phyloP scores from a whole-genome alignment of 2,113 vertebrate genomes.

The Larimichthys polyactis region DNA sequence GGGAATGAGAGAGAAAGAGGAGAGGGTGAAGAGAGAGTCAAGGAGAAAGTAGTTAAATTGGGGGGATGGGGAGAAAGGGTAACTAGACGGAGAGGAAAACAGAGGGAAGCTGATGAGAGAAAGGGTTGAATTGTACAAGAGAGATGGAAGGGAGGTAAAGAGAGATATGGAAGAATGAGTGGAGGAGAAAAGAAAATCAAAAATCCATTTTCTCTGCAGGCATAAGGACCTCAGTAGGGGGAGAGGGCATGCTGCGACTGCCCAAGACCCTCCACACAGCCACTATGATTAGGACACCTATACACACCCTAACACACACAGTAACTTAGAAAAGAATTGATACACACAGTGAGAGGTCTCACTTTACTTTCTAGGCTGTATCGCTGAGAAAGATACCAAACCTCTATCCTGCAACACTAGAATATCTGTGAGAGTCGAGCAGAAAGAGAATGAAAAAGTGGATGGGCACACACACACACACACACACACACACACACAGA shows the following conservation, averaged over 20 bases:
- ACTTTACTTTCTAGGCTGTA: conserved; percentile 52
- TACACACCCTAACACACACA: conserved; percentile 32
- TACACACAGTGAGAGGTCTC: conserved; percentile 49
- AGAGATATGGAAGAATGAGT: conserved; percentile 19
- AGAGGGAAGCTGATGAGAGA: conserved; percentile 12
- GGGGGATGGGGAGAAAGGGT: conserved; percentile 26
- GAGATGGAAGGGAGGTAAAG: not conserved
- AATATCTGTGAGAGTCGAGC: not conserved
- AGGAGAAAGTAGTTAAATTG: conserved; percentile 45
- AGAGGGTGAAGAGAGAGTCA: conserved; percentile 22
- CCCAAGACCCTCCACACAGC: conserved; percentile 48
- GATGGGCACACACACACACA: not conserved
- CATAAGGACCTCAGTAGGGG: conserved; percentile 49
- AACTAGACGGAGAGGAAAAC: conserved; percentile 30
- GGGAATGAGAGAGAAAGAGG: conserved; percentile 1
- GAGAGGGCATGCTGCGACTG: conserved; percentile 40
- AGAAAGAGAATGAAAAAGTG: conserved; percentile 19
- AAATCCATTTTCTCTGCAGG: conserved; percentile 73
- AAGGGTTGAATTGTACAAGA: conserved; percentile 9
- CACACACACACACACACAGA: not conserved
- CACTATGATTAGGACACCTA: conserved; percentile 45
- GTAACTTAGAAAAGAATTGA: conserved; percentile 53
- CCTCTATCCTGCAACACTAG: conserved; percentile 26
- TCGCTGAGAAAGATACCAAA: conserved; percentile 32
- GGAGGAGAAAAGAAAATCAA: conserved; percentile 47